Conservation (phyloP, 2,888 invertebrate species). For the Steromphala cineraria region DNA sequence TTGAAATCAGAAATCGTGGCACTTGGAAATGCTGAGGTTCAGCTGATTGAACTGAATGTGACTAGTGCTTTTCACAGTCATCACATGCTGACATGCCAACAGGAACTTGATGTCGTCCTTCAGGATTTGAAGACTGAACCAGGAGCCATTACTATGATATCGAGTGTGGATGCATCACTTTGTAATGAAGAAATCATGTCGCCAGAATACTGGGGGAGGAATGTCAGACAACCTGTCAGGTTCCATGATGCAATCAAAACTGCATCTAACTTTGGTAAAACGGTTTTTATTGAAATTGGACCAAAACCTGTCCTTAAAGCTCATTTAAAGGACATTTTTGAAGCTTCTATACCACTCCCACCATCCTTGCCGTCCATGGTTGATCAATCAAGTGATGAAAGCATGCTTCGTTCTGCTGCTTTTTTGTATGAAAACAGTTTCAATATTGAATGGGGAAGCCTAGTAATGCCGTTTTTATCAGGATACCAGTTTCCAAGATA, state of each 20-base stretch:
- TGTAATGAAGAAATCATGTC: conserved; percentile 31
- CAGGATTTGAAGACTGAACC: conserved; percentile 24
- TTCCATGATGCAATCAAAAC: conserved; percentile 47
- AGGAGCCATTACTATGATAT: conserved; percentile 39
- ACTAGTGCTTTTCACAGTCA: conserved; percentile 60
- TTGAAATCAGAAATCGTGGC: conserved; percentile 24
- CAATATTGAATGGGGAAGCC: background rate
- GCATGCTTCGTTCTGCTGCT: background rate
- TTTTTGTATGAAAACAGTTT: background rate
- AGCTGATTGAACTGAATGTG: conserved; percentile 45
- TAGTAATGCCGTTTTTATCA: background rate
- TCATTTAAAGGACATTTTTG: conserved; percentile 41
- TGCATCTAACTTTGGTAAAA: conserved; percentile 20
- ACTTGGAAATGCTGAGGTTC: background rate
- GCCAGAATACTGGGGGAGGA: conserved; percentile 57
- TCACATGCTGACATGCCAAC: conserved; percentile 41
- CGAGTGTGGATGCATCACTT: conserved; percentile 52
- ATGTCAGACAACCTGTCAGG: conserved; percentile 52
- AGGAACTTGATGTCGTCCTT: conserved; percentile 36
- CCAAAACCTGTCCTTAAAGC: conserved; percentile 54
- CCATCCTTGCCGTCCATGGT: background rate
- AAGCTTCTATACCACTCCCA: background rate
- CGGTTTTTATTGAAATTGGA: conserved; percentile 61
- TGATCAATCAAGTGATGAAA: background rate
- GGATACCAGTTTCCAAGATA: background rate